These are phyloP conservation scores for Lepidochitona cinerea DNA, from an alignment of 2,888 invertebrate genomes.

Conservation along the genomic window DNA sequence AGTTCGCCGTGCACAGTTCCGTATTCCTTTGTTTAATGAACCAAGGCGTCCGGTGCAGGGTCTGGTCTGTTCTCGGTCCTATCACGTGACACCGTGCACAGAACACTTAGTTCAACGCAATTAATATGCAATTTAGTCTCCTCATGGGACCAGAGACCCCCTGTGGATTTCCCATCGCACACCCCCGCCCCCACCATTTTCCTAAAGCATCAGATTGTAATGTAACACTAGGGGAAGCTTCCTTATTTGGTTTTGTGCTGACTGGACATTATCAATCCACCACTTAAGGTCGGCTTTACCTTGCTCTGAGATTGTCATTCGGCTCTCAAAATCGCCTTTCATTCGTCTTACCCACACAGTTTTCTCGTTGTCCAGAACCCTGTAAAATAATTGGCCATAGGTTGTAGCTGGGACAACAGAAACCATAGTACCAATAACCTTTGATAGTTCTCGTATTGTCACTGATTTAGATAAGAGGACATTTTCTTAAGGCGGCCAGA, in stretches of 20 bases:
- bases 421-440: too few species aligned
- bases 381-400: too few species aligned
- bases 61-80: too few species aligned
- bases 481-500: too few species aligned
- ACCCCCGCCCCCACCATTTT: neutral
- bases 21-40: too few species aligned
- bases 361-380: too few species aligned
- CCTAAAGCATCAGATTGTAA: neutral
- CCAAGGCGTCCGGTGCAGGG: too few species aligned
- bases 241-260: neutral
- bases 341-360: neutral
- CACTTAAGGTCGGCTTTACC: neutral
- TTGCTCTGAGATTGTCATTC: neutral
- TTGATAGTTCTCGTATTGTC: too few species aligned
- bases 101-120: neutral
- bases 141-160: neutral
- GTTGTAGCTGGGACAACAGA: too few species aligned
- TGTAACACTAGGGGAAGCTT: neutral
- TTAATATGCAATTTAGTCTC: neutral
- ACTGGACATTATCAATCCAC: neutral
- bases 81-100: neutral
- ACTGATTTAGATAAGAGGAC: too few species aligned
- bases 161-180: neutral
- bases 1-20: too few species aligned
- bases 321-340: neutral